phyloP scores from a whole-genome alignment of 1,140 invertebrate genomes.

The Diabrotica virgifera region DNA sequence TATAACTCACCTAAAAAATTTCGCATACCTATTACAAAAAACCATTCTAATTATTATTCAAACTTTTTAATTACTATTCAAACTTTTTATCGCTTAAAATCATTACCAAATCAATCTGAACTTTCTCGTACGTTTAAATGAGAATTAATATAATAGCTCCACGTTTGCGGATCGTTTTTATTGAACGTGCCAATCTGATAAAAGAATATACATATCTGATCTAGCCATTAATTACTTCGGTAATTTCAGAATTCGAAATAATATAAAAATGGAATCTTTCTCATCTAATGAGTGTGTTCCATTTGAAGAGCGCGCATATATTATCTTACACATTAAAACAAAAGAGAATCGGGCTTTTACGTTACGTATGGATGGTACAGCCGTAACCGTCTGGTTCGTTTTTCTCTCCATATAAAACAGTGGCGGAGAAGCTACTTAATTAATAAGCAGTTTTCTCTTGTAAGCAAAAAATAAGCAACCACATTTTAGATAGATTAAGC shows the following conservation, averaged over 20 bases:
- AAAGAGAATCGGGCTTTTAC: slow-evolving; percentile 27
- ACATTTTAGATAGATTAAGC: too few relatives aligned
- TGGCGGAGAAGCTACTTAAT: neutral
- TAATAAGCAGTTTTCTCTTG: too few relatives aligned
- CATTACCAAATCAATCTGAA: too few relatives aligned
- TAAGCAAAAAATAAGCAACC: too few relatives aligned
- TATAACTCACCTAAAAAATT: too few relatives aligned
- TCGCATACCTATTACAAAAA: too few relatives aligned
- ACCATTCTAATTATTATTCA: too few relatives aligned
- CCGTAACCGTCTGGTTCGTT: slow-evolving; percentile 20
- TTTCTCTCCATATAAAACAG: neutral
- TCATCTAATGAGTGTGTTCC: slow-evolving; percentile 22
- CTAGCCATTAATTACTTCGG: slow-evolving; percentile 16
- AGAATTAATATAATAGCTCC: too few relatives aligned
- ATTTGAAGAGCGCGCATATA: slow-evolving; percentile 25
- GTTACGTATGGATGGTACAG: slow-evolving; percentile 8
- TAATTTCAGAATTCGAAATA: slow-evolving; percentile 12
- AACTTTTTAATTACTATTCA: too few relatives aligned
- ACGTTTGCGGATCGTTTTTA: too few relatives aligned
- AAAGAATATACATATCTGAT: neutral
- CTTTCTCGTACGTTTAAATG: too few relatives aligned
- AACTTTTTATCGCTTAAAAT: too few relatives aligned
- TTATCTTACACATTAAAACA: slow-evolving; percentile 33
- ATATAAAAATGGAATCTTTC: slow-evolving; percentile 19
- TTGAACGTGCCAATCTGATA: slow-evolving; percentile 12